phyloP scores from a whole-genome alignment of 1,140 invertebrate genomes.

The Andricus grossulariae region DNA sequence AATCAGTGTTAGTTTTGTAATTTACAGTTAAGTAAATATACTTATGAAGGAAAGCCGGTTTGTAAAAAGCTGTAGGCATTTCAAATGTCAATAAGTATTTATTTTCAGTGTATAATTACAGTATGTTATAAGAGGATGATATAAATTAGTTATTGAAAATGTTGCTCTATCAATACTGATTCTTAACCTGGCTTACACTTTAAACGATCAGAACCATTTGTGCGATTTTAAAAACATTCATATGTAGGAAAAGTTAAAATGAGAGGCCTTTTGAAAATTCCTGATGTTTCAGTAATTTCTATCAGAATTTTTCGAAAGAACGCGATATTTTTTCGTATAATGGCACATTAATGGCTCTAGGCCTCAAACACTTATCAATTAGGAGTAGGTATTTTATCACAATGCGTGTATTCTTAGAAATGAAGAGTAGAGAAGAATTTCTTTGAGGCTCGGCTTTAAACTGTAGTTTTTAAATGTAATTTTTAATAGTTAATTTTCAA shows the following conservation, averaged over 20 bases:
- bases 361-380: neutral
- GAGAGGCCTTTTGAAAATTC: neutral
- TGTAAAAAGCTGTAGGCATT: slow-evolving; percentile 13
- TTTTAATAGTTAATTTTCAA: neutral
- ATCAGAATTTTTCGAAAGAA: neutral
- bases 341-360: neutral
- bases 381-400: neutral
- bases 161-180: slow-evolving; percentile 1
- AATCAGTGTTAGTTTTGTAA: neutral
- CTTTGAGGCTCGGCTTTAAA: neutral
- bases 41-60: neutral
- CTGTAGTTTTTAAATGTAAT: neutral
- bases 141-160: slow-evolving; percentile 15
- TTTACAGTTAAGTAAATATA: neutral
- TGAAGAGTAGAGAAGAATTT: neutral
- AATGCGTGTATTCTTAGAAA: neutral
- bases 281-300: neutral
- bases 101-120: slow-evolving; percentile 19
- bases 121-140: slow-evolving; percentile 9
- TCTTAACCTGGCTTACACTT: neutral
- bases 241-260: neutral
- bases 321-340: neutral
- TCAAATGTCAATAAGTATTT: slow-evolving; percentile 19
- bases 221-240: slow-evolving; percentile 12
- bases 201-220: neutral